Evolutionary conservation across 2,888 invertebrate species (phyloP), one percentile per base, ranked within the genome.

Genomic region (Thymelicus acteon): DNA sequence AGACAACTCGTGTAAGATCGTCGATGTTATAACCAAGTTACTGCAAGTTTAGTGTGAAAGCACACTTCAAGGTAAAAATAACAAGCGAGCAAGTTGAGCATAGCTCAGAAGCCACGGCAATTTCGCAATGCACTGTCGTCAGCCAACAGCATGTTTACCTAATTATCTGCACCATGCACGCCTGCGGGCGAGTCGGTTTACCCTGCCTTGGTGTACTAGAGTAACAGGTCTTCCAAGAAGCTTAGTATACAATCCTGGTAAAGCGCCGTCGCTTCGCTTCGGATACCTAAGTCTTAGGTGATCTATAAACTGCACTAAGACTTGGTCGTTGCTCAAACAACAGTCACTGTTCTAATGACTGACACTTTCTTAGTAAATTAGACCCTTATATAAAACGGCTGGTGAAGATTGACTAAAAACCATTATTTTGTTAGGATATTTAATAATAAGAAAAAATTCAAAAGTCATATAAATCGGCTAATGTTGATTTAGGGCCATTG

Each of bases 61-160:
- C 49, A 60, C 57, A 63, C 63, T 63, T 69, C n/a, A 52, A 24
- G 60, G 40, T 31, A 69, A 69, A 48, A 63, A 69, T 37, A 69
- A 63, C 57, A 69, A 58, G 63, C 15, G 13, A 40, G 60, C 37
- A 60, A 66, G 60, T 49, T 19, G 39, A 65, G 37, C 40, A 12
- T 6, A 10, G 37, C 37, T 40, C 54, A 52, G 40, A 60, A 61
- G 68, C 60, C 67, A 39, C 69, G 10, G 31, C 60, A 67, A 67
- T 66, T 58, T 58, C 52, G 10, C 68, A 47, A 61, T 54, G 15
- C 57, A 19, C 31, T 19, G 61, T 47, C 62, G 57, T 67, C 48
- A 49, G 57, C n/a, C 44, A 31, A 10, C 31, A 10, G 48, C 54
- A 10, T 69, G 69, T 69, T 69, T 69, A 63, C 69, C 62, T 63